Percentiles rank a stretch among this genome's conserved stretches.
Evolutionary conservation across 2,113 vertebrate species (phyloP).

Genomic region (Noturus placidus): DNA sequence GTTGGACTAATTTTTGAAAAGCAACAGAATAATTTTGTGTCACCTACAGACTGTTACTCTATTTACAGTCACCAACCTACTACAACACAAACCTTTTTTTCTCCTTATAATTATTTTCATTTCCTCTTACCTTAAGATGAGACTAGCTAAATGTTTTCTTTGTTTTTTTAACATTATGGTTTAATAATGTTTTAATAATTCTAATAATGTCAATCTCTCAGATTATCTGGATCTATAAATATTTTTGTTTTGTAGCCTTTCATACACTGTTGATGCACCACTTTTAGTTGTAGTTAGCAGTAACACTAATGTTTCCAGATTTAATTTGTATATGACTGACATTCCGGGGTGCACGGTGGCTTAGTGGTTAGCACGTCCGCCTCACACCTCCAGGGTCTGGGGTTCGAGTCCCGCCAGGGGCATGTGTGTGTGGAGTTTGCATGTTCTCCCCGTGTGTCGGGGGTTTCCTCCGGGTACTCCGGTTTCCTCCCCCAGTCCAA

Average conservation of each 20-base stretch:
- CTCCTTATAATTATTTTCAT: no score
- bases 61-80: background rate
- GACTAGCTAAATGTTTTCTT: background rate
- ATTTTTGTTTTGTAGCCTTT: background rate
- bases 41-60: background rate
- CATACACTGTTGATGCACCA: background rate
- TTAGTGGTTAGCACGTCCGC: no score
- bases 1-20: background rate
- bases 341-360: no score
- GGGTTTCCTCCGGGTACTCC: no score
- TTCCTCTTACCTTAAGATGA: background rate
- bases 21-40: background rate
- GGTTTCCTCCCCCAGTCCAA: no score
- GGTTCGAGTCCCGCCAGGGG: no score
- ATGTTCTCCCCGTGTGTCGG: no score
- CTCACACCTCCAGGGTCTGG: no score
- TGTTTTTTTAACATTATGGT: background rate
- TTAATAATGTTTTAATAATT: background rate
- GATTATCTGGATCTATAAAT: background rate
- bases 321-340: background rate
- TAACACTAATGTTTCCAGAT: background rate
- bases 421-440: no score
- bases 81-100: background rate
- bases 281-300: background rate
- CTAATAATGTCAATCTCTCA: background rate